These are phyloP conservation scores for Apogon hyalosoma DNA, from an alignment of 2,797 vertebrate genomes.

Conservation along the genomic window DNA sequence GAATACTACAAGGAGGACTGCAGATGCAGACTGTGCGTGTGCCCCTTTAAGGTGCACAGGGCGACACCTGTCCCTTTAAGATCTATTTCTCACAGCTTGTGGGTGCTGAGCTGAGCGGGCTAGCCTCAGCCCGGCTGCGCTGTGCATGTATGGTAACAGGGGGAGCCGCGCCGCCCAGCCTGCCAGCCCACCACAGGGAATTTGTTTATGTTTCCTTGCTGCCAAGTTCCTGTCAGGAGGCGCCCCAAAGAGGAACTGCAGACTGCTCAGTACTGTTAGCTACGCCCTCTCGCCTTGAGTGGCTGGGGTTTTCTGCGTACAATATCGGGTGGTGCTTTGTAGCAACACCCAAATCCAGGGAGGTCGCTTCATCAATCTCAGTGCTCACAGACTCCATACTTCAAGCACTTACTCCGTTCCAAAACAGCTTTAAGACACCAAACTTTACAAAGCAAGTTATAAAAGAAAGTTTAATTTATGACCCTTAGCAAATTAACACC, in stretches of 20 bases:
- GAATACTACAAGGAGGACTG: constrained; percentile 23
- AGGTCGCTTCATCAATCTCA: constrained; percentile 68
- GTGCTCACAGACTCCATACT: constrained; percentile 25
- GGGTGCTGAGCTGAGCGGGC: constrained; percentile 48
- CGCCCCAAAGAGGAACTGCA: constrained; percentile 83
- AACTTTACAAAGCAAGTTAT: constrained; percentile 52
- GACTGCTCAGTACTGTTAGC: constrained; percentile 73
- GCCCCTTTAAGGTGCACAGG: constrained; percentile 38
- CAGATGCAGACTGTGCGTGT: constrained; percentile 13
- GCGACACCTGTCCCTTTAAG: constrained; percentile 75
- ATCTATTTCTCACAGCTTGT: constrained; percentile 68
- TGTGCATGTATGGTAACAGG: constrained; percentile 73
- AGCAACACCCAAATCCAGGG: constrained; percentile 67
- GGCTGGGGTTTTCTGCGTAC: constrained; percentile 58
- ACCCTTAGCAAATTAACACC: constrained; percentile 66
- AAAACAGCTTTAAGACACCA: constrained; percentile 37
- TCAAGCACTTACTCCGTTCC: constrained; percentile 34
- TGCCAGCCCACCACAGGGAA: constrained; percentile 82
- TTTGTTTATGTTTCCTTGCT: constrained; percentile 84
- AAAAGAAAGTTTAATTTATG: constrained; percentile 62
- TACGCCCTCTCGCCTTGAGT: constrained; percentile 71
- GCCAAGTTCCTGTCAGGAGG: constrained; percentile 87
- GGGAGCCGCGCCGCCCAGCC: constrained; percentile 67
- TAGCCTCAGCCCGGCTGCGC: constrained; percentile 44
- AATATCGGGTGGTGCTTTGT: constrained; percentile 65